Evolutionary conservation across 2,888 invertebrate species (phyloP), one percentile per base, ranked within the genome.

Genomic region (Agrochola macilenta): DNA sequence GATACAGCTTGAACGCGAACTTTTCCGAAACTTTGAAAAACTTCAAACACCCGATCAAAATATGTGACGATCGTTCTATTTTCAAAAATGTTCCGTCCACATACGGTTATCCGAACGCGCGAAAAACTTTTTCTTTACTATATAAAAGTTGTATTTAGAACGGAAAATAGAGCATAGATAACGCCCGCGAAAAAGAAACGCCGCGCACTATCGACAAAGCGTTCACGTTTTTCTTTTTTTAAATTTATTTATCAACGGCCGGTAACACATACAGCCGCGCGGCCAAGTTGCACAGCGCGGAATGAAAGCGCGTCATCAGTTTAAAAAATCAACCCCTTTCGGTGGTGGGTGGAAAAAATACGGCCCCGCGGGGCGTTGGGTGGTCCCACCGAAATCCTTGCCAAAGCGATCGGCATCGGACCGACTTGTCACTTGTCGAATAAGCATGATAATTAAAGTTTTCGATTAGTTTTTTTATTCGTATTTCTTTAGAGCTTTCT

Each of bases 261-360:
- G 92, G 93, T 92, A 90, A 94, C 95, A 95, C 95, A 95, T 95
- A 96, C 96, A 96, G 94, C 96, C 96, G 96, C 95, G 95, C 96
- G 94, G 94, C 93, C 93, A 95, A 97, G 95, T 96, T 96, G 97
- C 97, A 96, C 95, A 94, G 95, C 95, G 96, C 96, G 95, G 96
- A 97, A 97, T 97, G 97, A 96, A 96, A 96, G 96, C 97, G 96
- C 97, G 97, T 97, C 97, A 97, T 97, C 97, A 96, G 96, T 97
- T 97, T 97, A 97, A 97, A 97, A 97, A 97, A 97, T 97, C 97
- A 97, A 97, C 96, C 96, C 97, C 96, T 96, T 46, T 97, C 90
- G 93, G 94, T 94, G 96, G 95, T 94, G 95, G 95, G 92, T 93
- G 95, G 94, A 95, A 96, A 96, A 96, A 96, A 95, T 93, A 92